Percentiles rank a stretch among this genome's conserved stretches.
phyloP scores from a whole-genome alignment of 1,140 invertebrate species.

The Danaus plexippus region DNA sequence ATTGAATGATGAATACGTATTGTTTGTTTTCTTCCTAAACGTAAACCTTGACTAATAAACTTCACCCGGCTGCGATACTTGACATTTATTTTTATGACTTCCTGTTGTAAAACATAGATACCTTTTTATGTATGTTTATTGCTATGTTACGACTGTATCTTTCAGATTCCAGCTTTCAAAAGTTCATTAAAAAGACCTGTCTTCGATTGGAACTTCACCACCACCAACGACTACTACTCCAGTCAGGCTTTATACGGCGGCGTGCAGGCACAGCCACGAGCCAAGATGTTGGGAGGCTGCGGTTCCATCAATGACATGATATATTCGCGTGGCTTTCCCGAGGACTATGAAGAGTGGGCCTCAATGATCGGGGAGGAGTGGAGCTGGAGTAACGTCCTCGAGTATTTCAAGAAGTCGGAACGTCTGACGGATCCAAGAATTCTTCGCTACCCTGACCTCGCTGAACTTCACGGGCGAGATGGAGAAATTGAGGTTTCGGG shows the following conservation, averaged over 20 bases:
- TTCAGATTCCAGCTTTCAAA: constrained; percentile 45
- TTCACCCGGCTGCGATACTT: too few species aligned
- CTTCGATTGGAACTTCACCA: constrained; percentile 59
- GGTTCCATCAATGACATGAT: constrained; percentile 87
- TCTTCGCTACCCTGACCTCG: constrained; percentile 32
- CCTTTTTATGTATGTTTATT: too few species aligned
- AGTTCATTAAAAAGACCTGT: constrained; percentile 31
- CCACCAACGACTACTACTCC: constrained; percentile 32
- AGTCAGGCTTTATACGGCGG: constrained; percentile 41
- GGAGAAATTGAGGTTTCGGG: constrained; percentile 53
- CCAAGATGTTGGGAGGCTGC: constrained; percentile 78
- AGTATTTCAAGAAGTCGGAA: constrained; percentile 57
- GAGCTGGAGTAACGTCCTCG: constrained; percentile 80
- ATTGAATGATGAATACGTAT: too few species aligned
- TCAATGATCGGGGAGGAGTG: constrained; percentile 78
- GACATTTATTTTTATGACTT: too few species aligned
- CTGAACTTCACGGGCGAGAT: constrained; percentile 34
- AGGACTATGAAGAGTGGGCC: constrained; percentile 83
- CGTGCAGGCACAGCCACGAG: constrained; percentile 58
- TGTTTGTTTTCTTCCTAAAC: too few species aligned
- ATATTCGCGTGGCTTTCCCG: constrained; percentile 82
- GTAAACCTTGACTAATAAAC: too few species aligned
- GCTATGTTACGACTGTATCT: too few species aligned
- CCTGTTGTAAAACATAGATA: too few species aligned
- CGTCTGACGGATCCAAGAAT: constrained; percentile 48